Base-by-base conservation (phyloP, 2,888 invertebrate genomes). In the Coelinius sp. region DNA sequence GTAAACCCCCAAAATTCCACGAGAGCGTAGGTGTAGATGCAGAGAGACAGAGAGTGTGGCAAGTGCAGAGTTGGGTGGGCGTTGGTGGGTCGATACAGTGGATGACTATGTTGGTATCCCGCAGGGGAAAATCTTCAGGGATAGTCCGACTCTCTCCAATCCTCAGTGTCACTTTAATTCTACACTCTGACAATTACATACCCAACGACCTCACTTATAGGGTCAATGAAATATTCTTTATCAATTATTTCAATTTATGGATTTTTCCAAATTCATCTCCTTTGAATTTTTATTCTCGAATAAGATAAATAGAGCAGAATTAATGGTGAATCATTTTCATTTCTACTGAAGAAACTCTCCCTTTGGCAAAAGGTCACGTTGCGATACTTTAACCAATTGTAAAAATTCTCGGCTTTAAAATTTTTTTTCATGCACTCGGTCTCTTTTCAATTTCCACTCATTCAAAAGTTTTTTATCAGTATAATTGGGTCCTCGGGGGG, bases 1-100 rank as follows among this genome's bases (percentile, higher is more conserved):
- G 41, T 41, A 4, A n/a, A 1, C 41, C 41, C n/a, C n/a, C 41
- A 1, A 49, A 49, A 49, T 14, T 20, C 8, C 17, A 49, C 17
- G 46, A 38, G 31, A 17, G 24, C 31, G 59, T 44, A 35, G 53
- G 63, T 27, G 64, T 8, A 31, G 56, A 52, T 35, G 38, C 20
- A 59, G 63, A 35, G 49, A 35, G 65, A 68, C 38, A 49, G 56
- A 38, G 53, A n/a, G 63, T 12, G 70, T 52, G 17, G 27, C 63
- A 53, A 46, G 20, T 24, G 25, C n/a, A n/a, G 68, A 35, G 82
- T 79, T 78, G 79, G 79, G 80, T 78, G 82, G 83, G 82, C 82
- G 82, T 80, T 76, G 78, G 78, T 82, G 84, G 84, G 83, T 85
- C 84, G 84, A 85, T 85, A 85, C 82, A 80, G 82, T 80, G 82